Conservation (phyloP, 2,888 invertebrate genomes). For the Eupithecia tripunctaria region DNA sequence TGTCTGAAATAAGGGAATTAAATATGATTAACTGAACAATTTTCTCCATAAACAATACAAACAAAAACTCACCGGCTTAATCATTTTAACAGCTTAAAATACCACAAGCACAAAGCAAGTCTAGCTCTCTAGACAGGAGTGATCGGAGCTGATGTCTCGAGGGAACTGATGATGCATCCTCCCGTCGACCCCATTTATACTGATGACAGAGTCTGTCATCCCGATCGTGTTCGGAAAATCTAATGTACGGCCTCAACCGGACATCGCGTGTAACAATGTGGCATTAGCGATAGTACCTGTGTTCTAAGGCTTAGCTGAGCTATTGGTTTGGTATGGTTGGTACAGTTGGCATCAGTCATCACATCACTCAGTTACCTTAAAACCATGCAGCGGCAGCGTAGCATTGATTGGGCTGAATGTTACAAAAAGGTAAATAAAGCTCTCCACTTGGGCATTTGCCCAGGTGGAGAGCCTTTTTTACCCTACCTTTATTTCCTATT, state of each 20-base stretch:
- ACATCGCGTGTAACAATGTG: conserved; percentile 70
- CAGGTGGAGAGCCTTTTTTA: no score
- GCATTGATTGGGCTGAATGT: no score
- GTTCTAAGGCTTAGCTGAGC: conserved; percentile 21
- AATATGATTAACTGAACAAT: no score
- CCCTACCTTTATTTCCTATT: no score
- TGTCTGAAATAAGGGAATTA: no score
- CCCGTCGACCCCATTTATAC: conserved; percentile 63
- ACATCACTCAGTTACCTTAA: background rate
- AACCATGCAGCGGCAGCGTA: no score
- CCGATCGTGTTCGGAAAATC: conserved; percentile 76
- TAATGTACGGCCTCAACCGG: conserved; percentile 66
- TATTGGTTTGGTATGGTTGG: conserved; percentile 9
- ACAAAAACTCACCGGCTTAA: conserved; percentile 69
- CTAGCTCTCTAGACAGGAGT: conserved; percentile 72
- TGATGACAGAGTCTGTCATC: conserved; percentile 50
- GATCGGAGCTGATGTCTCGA: conserved; percentile 55
- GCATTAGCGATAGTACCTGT: conserved; percentile 73
- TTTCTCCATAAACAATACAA: background rate
- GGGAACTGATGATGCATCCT: conserved; percentile 42
- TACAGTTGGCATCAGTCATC: conserved; percentile 3
- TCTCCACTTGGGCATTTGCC: no score
- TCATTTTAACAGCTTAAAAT: conserved; percentile 54
- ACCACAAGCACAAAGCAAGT: conserved; percentile 47
- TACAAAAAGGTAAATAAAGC: no score